These are phyloP conservation scores for Adelosebastes latens DNA, from an alignment of 2,797 vertebrate species.

Conservation along the genomic window DNA sequence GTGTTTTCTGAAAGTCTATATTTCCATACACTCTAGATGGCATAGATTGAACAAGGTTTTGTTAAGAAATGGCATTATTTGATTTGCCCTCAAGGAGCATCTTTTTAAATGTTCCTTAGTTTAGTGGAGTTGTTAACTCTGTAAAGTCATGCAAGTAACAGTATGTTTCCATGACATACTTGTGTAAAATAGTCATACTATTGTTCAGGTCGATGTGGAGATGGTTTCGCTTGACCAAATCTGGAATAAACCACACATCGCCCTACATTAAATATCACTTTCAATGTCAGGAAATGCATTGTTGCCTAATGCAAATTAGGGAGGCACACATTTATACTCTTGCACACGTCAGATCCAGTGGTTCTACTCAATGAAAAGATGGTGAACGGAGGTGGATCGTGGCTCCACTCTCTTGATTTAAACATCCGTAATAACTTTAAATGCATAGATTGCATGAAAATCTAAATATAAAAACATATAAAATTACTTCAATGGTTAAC, in stretches of 20 bases:
- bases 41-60: background rate
- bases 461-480: slow-evolving; percentile 24
- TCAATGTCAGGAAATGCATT: background rate
- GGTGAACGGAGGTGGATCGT: background rate
- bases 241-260: background rate
- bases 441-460: slow-evolving; percentile 18
- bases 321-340: slow-evolving; percentile 28
- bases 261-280: no score
- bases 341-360: slow-evolving; percentile 64
- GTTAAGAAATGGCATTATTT: background rate
- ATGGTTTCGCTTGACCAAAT: background rate
- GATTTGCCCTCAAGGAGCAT: background rate
- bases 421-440: slow-evolving; percentile 23
- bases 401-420: background rate
- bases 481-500: slow-evolving; percentile 23
- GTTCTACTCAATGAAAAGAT: slow-evolving; percentile 52
- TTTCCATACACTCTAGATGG: background rate
- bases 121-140: background rate
- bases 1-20: background rate
- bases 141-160: background rate
- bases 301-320: background rate
- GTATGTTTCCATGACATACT: no score
- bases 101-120: background rate
- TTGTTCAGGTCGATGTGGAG: no score
- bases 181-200: background rate